Percentiles rank a stretch among this genome's conserved stretches.
phyloP scores from a whole-genome alignment of 2,888 invertebrate species.

The Mimas tiliae region DNA sequence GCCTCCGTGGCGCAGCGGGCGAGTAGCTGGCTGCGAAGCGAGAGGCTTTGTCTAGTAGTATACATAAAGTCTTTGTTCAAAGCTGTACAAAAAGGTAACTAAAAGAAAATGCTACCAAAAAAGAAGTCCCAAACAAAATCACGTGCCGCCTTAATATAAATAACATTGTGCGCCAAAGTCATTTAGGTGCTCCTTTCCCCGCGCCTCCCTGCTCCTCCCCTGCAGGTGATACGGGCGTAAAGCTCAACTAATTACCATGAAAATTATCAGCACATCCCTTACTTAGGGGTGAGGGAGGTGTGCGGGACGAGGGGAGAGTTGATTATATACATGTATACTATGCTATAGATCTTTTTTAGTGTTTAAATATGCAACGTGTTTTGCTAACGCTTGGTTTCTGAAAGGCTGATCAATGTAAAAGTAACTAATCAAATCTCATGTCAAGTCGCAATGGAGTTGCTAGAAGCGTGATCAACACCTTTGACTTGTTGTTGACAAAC shows the following conservation, averaged over 20 bases:
- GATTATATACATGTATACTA: slow-evolving; percentile 28
- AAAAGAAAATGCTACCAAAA: not conserved
- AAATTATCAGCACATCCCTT: slow-evolving; percentile 37
- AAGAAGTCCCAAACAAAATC: not conserved
- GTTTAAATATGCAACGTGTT: too few species aligned
- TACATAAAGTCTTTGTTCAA: too few species aligned
- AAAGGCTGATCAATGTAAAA: too few species aligned
- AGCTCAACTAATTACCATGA: slow-evolving; percentile 45
- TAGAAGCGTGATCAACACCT: too few species aligned
- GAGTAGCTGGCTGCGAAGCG: too few species aligned
- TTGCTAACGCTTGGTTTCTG: too few species aligned
- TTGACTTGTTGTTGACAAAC: too few species aligned
- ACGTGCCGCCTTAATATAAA: not conserved
- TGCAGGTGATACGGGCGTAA: slow-evolving; percentile 38
- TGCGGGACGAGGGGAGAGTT: slow-evolving; percentile 26
- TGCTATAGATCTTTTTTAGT: too few species aligned
- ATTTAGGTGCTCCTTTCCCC: not conserved
- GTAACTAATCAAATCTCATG: too few species aligned
- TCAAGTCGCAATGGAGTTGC: too few species aligned
- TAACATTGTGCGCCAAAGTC: not conserved
- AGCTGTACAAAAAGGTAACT: not conserved
- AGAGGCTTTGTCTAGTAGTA: too few species aligned
- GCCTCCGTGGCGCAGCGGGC: too few species aligned
- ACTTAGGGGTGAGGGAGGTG: not conserved
- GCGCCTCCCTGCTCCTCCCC: not conserved